Base-by-base conservation (phyloP, 35 echinoderm and acorn worm species). In the Lytechinus pictus region DNA sequence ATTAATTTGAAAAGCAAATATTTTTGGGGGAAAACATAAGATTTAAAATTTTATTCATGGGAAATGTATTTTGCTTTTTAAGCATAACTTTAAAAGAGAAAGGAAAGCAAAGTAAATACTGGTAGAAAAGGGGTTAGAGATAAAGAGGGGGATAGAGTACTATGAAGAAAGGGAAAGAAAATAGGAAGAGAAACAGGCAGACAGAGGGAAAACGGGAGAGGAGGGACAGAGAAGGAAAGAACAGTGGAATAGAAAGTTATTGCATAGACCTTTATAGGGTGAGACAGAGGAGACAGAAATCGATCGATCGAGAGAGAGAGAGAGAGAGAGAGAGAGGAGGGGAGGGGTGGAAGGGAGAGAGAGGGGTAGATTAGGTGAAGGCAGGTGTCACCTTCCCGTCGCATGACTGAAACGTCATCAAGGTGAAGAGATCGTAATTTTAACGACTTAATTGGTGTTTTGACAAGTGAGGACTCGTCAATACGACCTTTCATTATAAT, bases 391-490 rank as follows among this genome's bases (percentile, higher is more conserved):
- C 66, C 16, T 79, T 79, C 21, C 12, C 6, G 66, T 16, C 16
- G n/a, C n/a, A n/a, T 24, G 66, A 79, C 19, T 14, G 6, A 7
- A 79, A 79, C 19, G 12, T 79, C 66, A 79, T 79, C 66, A 79
- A 79, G 66, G 66, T 79, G n/a, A 79, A 24, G 21, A 79, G 66
- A 24, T 16, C 19, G n/a, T 79, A 16, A 79, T 19, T 79, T 79
- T 79, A 79, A 79, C 66, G 66, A 79, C 66, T 0, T 79, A 79
- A 79, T 79, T 24, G 66, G 66, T 79, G 66, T 79, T 79, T 79
- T 79, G 66, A 79, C 66, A 79, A 79, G 66, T 79, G 66, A 79
- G 66, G 66, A 79, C 66, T 79, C 66, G 66, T 79, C 66, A 24
- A 79, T 79, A 0, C 66, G 66, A 79, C 66, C 66, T 79, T 79